phyloP scores from a whole-genome alignment of 2,797 vertebrate genomes.

The Clarias laeviceps region DNA sequence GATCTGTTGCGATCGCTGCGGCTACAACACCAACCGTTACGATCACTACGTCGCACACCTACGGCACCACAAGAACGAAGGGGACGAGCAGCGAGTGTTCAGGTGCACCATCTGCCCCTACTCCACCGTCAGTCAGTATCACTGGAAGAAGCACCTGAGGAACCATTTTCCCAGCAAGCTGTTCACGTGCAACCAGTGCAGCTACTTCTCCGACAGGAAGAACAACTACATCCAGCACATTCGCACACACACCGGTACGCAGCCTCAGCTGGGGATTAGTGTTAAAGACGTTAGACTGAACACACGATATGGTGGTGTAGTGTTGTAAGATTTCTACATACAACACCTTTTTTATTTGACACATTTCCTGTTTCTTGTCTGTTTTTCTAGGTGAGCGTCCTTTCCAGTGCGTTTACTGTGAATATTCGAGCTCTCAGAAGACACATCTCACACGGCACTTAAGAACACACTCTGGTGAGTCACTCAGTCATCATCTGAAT shows the following conservation, averaged over 20 bases:
- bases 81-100: conserved; percentile 76
- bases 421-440: conserved; percentile 98
- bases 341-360: neutral
- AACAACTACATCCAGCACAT: conserved; percentile 99
- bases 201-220: conserved; percentile 97
- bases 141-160: conserved; percentile 98
- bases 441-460: conserved; percentile 96
- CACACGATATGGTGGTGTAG: neutral
- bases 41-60: conserved; percentile 97
- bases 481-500: neutral
- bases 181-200: conserved; percentile 94
- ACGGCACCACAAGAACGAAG: conserved; percentile 93
- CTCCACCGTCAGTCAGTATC: conserved; percentile 95
- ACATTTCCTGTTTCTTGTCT: neutral
- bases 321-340: neutral
- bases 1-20: conserved; percentile 92
- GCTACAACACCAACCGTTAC: conserved; percentile 97
- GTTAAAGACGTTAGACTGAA: neutral
- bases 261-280: neutral
- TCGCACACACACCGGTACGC: conserved; percentile 91
- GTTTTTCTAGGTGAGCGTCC: conserved; percentile 87
- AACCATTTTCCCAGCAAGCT: conserved; percentile 98
- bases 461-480: conserved; percentile 96
- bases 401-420: conserved; percentile 91
- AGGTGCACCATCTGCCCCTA: conserved; percentile 92